Evolutionary conservation across 2,113 vertebrate genomes (phyloP).

Genomic region (Leucoraja erinaceus): DNA sequence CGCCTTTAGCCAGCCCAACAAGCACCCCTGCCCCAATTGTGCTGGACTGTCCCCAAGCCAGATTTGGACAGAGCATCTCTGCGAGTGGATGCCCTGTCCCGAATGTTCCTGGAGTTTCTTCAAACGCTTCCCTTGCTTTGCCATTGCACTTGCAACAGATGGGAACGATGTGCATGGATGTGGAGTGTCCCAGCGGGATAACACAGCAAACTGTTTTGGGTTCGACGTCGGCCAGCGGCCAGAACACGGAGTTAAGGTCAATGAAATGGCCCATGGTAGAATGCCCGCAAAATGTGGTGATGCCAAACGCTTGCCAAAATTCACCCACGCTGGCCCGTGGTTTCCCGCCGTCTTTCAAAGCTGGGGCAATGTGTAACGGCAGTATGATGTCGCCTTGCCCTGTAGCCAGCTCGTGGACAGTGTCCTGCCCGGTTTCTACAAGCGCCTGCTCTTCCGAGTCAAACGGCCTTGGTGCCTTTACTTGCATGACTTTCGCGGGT

Average conservation of each 20-base stretch:
- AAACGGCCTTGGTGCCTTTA: conserved; percentile 60
- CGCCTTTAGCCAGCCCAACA: conserved; percentile 59
- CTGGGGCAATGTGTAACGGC: background rate
- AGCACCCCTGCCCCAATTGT: conserved; percentile 58
- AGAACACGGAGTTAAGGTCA: background rate
- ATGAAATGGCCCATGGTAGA: background rate
- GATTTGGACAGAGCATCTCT: background rate
- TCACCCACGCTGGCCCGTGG: background rate
- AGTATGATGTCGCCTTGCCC: background rate
- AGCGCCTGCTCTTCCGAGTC: conserved; percentile 58
- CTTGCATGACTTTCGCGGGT: conserved; percentile 63
- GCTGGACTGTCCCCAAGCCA: background rate
- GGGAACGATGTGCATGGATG: background rate
- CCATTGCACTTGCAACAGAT: background rate
- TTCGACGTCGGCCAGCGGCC: background rate
- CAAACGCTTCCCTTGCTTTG: background rate
- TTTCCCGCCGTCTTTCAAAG: background rate
- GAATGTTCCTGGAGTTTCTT: background rate
- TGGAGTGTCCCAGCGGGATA: background rate
- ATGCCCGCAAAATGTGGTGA: background rate
- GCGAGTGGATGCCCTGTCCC: background rate
- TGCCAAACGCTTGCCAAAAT: background rate
- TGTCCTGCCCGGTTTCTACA: background rate
- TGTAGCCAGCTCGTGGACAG: background rate
- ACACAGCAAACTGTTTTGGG: background rate